Base-by-base conservation (phyloP, 2,797 vertebrate species). In the Sebastes cheni region DNA sequence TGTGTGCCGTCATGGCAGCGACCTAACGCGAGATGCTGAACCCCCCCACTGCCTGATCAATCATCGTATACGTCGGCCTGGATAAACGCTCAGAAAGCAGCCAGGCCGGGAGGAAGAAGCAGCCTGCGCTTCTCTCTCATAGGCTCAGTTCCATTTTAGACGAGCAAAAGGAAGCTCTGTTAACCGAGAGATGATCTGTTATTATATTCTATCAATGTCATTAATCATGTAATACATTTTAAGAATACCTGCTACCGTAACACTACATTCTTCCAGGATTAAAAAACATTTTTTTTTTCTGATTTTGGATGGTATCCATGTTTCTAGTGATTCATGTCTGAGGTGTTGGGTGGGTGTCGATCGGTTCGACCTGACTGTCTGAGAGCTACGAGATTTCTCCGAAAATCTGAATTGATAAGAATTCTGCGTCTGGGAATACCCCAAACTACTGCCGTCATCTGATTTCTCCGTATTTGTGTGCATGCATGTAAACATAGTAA, bases 111-210 rank as follows among this genome's bases (percentile, higher is more conserved):
- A 82, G 71, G 69, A 78, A 71, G 59, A 71, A 75, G 32, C 61
- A 29, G 77, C 55, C 32, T 54, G 75, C 69, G 54, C 75, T 75
- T 46, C 42, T 27, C 75, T 86, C 83, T 85, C 83, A 72, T 54
- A 84, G 82, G 78, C 79, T 82, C 71, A 69, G 82, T 62, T 78
- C 72, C 59, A 79, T 75, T 85, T 87, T 65, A 81, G 42, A 81
- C 29, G 25, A 77, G 71, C 20, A 14, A 69, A 80, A 36, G 13
- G 68, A 81, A 82, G 66, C 81, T 79, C 77, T 58, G 65, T 32
- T 22, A 34, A 68, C 34, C 27, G 39, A 71, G 59, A 67, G 30
- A 14, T 42, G 13, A 54, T 58, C 22, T 12, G 25, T 61, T 20
- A 6, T 29, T 61, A 10, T 29, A 20, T 36, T 23, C 8, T 54